Evolutionary conservation across 2,888 invertebrate genomes (phyloP), one percentile per base, ranked within the genome.

Genomic region (Cyclophora punctaria): DNA sequence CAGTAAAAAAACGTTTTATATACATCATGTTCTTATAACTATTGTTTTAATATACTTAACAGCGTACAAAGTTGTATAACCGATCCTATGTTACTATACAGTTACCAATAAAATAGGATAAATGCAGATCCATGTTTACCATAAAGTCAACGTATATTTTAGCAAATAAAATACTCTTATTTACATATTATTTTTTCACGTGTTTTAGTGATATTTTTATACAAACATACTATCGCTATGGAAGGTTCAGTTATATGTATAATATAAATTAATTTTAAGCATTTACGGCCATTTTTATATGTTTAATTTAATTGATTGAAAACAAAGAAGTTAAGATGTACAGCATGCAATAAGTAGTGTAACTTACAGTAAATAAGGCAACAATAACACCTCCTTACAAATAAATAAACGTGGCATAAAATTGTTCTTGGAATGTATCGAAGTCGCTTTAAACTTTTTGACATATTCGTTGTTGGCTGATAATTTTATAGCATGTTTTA

Each of bases 251-350:
- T 37, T 5, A 37, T 2, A 50, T 49, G 46, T 46, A 48, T 41
- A 44, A 45, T 49, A 44, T 56, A 50, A 56, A 56, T 45, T 56
- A 53, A 47, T 55, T 56, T 44, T 61, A 59, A 58, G 65, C 69
- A 68, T 65, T 71, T 69, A 78, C 69, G 72, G 81, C 81, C 82
- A 81, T 83, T 69, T 66, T 72, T 78, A 83, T 37, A 37, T 5
- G 5, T 4, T 37, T 37, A 80, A 76, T 83, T 83, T 83, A 83
- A 83, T 71, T 50, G 53, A 58, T 49, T 48, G 59, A 49, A 55
- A 50, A 57, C 57, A 44, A 53, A 53, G 20, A 20, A 20, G 20
- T 20, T 20, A 20, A 20, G 20, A 20, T 20, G 20, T 20, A 20
- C 20, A 20, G 20, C 20, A 20, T 20, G 20, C 20, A 20, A 20